These are phyloP conservation scores for Mastomys coucha DNA, from an alignment of 2,113 vertebrate species.

Conservation along the genomic window DNA sequence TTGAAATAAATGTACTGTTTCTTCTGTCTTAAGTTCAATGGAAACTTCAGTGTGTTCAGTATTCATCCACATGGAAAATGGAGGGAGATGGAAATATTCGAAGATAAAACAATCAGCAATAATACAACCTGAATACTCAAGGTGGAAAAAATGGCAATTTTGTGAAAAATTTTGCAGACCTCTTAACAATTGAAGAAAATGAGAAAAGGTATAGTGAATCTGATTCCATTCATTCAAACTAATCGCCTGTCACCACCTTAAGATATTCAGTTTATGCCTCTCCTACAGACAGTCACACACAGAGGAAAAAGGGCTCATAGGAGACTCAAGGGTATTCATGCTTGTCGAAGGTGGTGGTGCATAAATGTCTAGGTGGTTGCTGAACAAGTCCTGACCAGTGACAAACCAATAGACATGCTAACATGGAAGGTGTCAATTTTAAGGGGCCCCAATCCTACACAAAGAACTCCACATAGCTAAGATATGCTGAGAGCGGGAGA, in stretches of 20 bases:
- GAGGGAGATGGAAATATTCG: neutral
- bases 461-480: neutral
- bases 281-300: neutral
- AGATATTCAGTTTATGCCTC: neutral
- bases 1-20: conserved; percentile 22
- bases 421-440: neutral
- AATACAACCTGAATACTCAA: neutral
- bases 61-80: neutral
- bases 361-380: neutral
- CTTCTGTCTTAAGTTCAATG: neutral
- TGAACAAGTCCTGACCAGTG: neutral
- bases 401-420: neutral
- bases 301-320: neutral
- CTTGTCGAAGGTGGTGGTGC: neutral
- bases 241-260: neutral
- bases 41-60: neutral
- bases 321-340: neutral
- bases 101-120: conserved; percentile 33
- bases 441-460: neutral
- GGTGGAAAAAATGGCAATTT: conserved; percentile 24
- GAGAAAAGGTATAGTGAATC: neutral
- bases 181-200: neutral
- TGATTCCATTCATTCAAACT: neutral
- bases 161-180: neutral
- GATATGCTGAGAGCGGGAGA: neutral